A percentile compares a stretch with the other conserved stretches of the same genome.
Conservation (phyloP, 2,113 vertebrate genomes). For the Hipposideros armiger region DNA sequence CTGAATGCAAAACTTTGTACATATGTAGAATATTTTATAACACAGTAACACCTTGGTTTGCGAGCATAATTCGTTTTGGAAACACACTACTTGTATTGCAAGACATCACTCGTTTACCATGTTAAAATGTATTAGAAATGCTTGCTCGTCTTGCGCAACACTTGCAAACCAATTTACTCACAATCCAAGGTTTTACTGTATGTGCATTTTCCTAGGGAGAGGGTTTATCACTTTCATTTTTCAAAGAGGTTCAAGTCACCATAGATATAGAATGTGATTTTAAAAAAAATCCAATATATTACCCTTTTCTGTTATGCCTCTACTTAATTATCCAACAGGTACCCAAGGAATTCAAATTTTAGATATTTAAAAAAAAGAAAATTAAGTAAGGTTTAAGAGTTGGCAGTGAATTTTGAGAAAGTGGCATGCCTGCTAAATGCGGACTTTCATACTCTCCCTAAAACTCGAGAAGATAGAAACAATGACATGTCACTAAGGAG, state of each 20-base stretch:
- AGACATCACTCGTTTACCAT: no score
- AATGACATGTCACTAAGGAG: background rate
- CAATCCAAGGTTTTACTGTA: background rate
- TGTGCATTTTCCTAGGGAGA: background rate
- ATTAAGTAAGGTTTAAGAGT: background rate
- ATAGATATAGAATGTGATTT: background rate
- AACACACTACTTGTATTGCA: no score
- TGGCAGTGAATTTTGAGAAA: background rate
- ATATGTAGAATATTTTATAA: background rate
- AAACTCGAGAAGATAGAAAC: background rate
- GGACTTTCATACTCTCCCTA: background rate
- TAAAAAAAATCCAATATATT: background rate
- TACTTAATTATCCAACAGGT: background rate
- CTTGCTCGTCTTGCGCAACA: no score
- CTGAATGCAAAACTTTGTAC: background rate
- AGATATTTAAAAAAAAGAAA: slow-evolving; percentile 36
- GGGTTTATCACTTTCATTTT: background rate
- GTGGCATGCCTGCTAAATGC: background rate
- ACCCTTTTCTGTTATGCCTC: background rate
- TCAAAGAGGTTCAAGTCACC: background rate
- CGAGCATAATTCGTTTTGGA: no score
- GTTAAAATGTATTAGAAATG: no score
- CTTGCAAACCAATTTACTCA: no score
- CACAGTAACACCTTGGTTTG: no score
- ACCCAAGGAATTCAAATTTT: slow-evolving; percentile 31